Evolutionary conservation across 2,113 vertebrate species (phyloP), one percentile per base, ranked within the genome.

Genomic region (Pipra filicauda): DNA sequence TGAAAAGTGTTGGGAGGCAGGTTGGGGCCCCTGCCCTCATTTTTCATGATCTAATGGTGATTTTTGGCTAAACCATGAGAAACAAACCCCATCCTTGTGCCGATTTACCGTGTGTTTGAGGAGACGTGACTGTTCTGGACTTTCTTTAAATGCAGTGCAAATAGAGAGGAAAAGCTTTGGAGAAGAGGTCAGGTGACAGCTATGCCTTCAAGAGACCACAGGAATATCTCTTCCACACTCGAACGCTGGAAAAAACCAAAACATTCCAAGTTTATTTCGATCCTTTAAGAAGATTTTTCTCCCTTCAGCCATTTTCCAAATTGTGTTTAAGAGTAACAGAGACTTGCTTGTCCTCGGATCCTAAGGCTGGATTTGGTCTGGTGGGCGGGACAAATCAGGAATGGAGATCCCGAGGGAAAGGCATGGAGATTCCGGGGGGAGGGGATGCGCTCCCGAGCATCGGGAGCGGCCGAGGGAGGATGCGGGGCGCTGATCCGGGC

Each of bases 301-400:
- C 9, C 16, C 18, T 28, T 6, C 6, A 55, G 30, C 17, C 21
- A 8, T 8, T 24, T 55, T 26, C 9, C 2, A 1, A 30, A 18
- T 4, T 2, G 9, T 4, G 5, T 52, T 39, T 17, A 52, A 23
- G 27, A 67, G 27, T 9, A 16, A 13, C 12, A 23, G 55, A 48
- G 33, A 23, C 9, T 4, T 1, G 49, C 4, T 22, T 20, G 12
- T n/a, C 15, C 75, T 9, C 2, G 8, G 14, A 6, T 26, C 7
- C 5, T 6, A 4, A 9, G 20, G 3, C 11, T 3, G 18, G 12
- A 3, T 2, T 14, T 1, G 12, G 7, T 1, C 12, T 2, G 30
- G 18, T 2, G 37, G 33, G 37, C 0, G 27, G 37, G 19, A 44
- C 37, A 20, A 13, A 10, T 2, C 8, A 19, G 33, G 37, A 52